A percentile compares a stretch with the other conserved stretches of the same genome.
These are phyloP conservation scores for Scolanthus callimorphus DNA, from an alignment of 92 coral and sea anemone species.

Conservation along the genomic window DNA sequence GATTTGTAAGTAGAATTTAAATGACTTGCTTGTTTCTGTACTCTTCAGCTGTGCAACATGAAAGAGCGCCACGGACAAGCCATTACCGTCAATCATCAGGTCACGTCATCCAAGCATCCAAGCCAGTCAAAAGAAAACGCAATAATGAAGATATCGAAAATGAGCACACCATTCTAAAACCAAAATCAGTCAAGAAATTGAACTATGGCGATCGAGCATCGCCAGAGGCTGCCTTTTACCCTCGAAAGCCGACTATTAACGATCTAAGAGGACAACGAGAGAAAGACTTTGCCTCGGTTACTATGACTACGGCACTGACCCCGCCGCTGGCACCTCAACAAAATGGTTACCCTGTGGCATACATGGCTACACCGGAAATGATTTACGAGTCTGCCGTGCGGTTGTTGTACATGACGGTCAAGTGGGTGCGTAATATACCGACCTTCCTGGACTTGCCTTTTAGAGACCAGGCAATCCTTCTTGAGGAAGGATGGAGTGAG, in stretches of 20 bases:
- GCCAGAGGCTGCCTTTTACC: conserved; percentile 39
- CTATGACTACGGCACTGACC: conserved; percentile 60
- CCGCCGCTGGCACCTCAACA: conserved; percentile 80
- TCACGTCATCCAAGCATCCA: conserved; percentile 27
- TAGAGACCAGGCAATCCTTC: conserved; percentile 89
- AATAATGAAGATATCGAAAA: conserved; percentile 44
- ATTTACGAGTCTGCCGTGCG: conserved; percentile 92
- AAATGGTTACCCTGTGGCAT: conserved; percentile 40
- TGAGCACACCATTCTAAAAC: conserved; percentile 16
- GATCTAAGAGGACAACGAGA: conserved; percentile 21
- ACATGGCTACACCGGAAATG: conserved; percentile 81
- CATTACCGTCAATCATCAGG: conserved; percentile 54
- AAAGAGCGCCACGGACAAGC: conserved; percentile 80
- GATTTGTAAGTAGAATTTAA: no score
- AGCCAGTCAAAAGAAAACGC: conserved; percentile 75
- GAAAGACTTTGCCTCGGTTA: conserved; percentile 37
- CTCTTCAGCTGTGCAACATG: conserved; percentile 90
- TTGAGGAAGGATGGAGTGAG: conserved; percentile 96
- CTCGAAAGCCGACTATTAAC: conserved; percentile 31
- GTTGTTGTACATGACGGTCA: conserved; percentile 86
- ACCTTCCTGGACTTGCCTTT: conserved; percentile 93
- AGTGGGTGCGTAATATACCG: conserved; percentile 98
- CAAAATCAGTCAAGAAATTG: conserved; percentile 62
- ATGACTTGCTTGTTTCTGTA: no score
- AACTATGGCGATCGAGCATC: conserved; percentile 35